These are phyloP conservation scores for Bombus waltoni DNA, from an alignment of 1,140 invertebrate genomes.

Conservation along the genomic window DNA sequence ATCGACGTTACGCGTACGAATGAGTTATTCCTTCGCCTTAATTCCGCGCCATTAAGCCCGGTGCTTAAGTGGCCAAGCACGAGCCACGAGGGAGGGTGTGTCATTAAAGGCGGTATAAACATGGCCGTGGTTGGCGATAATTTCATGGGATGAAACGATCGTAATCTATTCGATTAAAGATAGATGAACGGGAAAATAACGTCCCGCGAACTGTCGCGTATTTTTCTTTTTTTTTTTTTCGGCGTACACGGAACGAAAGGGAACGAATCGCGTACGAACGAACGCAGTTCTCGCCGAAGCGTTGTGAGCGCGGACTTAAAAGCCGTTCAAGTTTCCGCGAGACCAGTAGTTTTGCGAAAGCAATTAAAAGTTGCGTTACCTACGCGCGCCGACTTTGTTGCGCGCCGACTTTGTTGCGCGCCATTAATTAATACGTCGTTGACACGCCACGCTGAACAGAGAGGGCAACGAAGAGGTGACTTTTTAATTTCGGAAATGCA, in stretches of 20 bases:
- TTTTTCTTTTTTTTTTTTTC: not conserved
- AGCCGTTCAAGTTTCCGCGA: slow-evolving; percentile 45
- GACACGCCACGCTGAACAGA: not conserved
- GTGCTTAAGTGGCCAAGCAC: slow-evolving; percentile 59
- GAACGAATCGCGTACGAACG: not conserved
- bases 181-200: slow-evolving; percentile 37
- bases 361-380: slow-evolving; percentile 54
- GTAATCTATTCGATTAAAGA: slow-evolving; percentile 6
- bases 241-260: not conserved
- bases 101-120: slow-evolving; percentile 62
- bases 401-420: slow-evolving; percentile 34
- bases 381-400: slow-evolving; percentile 35
- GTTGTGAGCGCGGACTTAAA: slow-evolving; percentile 25
- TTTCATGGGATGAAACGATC: slow-evolving; percentile 11
- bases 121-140: slow-evolving; percentile 41
- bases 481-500: slow-evolving; percentile 55
- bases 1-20: slow-evolving; percentile 67
- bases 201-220: not conserved
- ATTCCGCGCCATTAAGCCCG: slow-evolving; percentile 66
- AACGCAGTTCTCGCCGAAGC: not conserved
- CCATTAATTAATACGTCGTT: slow-evolving; percentile 58
- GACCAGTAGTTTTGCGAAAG: slow-evolving; percentile 33
- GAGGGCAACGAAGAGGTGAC: not conserved
- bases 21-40: slow-evolving; percentile 68
- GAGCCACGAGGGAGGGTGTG: slow-evolving; percentile 42